phyloP scores from a whole-genome alignment of 2,113 vertebrate species.

The Centropristis striata region DNA sequence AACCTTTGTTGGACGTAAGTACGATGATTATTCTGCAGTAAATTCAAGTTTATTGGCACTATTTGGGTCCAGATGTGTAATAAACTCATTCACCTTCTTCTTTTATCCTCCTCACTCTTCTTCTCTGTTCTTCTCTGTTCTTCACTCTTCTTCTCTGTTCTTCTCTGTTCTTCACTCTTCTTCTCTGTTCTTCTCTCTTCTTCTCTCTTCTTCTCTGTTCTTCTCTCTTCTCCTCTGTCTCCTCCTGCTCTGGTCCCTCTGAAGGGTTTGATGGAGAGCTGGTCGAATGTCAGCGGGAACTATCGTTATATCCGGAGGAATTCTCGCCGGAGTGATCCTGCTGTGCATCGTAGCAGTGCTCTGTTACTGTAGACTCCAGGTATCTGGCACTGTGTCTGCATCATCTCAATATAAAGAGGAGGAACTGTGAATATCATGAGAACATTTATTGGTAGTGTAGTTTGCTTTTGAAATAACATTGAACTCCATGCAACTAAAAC shows the following conservation, averaged over 20 bases:
- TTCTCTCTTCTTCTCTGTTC: background rate
- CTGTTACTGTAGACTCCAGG: slow-evolving; percentile 98
- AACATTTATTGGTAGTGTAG: too few relatives aligned
- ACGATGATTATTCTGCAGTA: slow-evolving; percentile 2
- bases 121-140: background rate
- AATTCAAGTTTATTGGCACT: background rate
- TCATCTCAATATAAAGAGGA: background rate
- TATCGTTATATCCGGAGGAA: slow-evolving; percentile 97
- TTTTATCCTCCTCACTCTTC: background rate
- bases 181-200: background rate
- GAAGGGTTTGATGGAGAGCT: slow-evolving; percentile 96
- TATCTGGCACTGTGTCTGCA: slow-evolving; percentile 64
- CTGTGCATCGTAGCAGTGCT: slow-evolving; percentile 96
- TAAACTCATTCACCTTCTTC: background rate
- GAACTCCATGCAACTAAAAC: too few relatives aligned
- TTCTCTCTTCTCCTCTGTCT: background rate
- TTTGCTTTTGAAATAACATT: too few relatives aligned
- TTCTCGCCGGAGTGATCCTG: slow-evolving; percentile 96
- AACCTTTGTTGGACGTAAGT: slow-evolving; percentile 60
- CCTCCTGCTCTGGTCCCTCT: background rate
- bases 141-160: background rate
- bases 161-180: slow-evolving; percentile 1
- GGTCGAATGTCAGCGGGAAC: slow-evolving; percentile 99
- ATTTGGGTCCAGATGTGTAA: background rate
- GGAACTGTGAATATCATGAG: background rate